Conservation (phyloP, 2,797 vertebrate genomes). For the Phrynocephalus guinanensis region DNA sequence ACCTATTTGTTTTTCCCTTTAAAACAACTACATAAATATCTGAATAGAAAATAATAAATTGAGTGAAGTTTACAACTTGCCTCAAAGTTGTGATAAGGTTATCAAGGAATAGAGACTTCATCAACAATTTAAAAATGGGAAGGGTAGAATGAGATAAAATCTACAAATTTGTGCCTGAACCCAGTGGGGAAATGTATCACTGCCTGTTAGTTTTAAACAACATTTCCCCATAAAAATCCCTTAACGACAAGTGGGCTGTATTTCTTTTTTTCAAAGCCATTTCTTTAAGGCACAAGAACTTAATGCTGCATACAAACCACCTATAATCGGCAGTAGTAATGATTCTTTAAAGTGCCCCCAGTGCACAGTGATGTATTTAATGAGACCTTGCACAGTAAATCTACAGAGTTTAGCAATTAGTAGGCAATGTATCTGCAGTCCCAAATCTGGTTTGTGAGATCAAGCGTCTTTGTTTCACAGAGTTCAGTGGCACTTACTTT, state of each 20-base stretch:
- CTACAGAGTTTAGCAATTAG: conserved; percentile 54
- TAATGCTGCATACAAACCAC: conserved; percentile 55
- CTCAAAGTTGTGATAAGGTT: conserved; percentile 37
- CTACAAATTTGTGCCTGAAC: conserved; percentile 39
- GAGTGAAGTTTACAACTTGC: conserved; percentile 49
- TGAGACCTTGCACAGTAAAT: conserved; percentile 58
- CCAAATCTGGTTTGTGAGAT: conserved; percentile 48
- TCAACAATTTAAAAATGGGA: conserved; percentile 48
- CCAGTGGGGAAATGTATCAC: conserved; percentile 50
- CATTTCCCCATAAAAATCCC: conserved; percentile 45
- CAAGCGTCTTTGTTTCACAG: conserved; percentile 23
- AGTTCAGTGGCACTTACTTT: not conserved
- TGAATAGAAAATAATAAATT: conserved; percentile 55
- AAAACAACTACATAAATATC: conserved; percentile 46
- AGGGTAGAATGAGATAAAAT: conserved; percentile 28
- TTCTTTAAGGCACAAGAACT: conserved; percentile 45
- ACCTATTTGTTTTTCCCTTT: not conserved
- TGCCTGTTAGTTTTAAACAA: conserved; percentile 59
- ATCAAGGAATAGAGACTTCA: conserved; percentile 51
- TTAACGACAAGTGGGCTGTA: conserved; percentile 45
- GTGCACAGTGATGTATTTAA: conserved; percentile 56
- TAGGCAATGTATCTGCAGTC: conserved; percentile 36
- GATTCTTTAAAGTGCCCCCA: conserved; percentile 59
- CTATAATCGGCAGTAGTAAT: conserved; percentile 69
- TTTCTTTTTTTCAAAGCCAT: conserved; percentile 63